Evolutionary conservation across 1,140 invertebrate genomes (phyloP).

Genomic region (Drosophila bifasciata): DNA sequence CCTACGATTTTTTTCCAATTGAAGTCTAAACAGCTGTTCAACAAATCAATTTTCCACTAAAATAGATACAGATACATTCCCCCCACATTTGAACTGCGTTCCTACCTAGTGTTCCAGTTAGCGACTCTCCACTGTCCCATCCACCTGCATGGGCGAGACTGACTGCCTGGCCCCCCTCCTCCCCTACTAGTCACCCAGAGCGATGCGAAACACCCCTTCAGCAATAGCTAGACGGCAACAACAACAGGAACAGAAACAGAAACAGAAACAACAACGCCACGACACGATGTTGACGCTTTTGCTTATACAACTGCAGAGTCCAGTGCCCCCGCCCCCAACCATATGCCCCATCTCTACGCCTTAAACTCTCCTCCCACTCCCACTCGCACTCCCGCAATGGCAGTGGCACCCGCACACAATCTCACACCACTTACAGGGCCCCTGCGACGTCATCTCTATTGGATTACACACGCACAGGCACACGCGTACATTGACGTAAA

Average conservation of each 20-base stretch:
- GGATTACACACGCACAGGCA: slow-evolving; percentile 37
- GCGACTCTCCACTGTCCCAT: slow-evolving; percentile 47
- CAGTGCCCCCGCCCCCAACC: neutral
- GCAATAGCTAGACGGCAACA: slow-evolving; percentile 23
- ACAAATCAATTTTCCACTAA: too few species aligned
- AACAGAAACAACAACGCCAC: slow-evolving; percentile 66
- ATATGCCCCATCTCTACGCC: neutral
- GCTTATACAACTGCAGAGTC: slow-evolving; percentile 40
- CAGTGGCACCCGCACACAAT: neutral
- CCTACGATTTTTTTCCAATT: too few species aligned
- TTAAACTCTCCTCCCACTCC: slow-evolving; percentile 20
- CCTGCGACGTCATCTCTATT: slow-evolving; percentile 69
- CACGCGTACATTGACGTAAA: slow-evolving; percentile 15
- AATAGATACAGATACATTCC: too few species aligned
- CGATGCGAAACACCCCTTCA: slow-evolving; percentile 66
- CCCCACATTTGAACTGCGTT: too few species aligned
- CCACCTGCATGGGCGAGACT: slow-evolving; percentile 17
- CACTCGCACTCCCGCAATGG: slow-evolving; percentile 1
- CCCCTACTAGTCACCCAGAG: slow-evolving; percentile 2
- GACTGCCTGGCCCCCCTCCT: neutral
- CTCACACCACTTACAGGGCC: slow-evolving; percentile 9
- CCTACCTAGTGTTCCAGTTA: slow-evolving; percentile 33
- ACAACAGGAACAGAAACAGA: too few species aligned
- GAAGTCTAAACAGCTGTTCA: too few species aligned
- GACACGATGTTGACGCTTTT: slow-evolving; percentile 58